Percentiles rank a stretch among this genome's conserved stretches.
Conservation (phyloP, 2,797 vertebrate species). For the Phalanger gymnotis region DNA sequence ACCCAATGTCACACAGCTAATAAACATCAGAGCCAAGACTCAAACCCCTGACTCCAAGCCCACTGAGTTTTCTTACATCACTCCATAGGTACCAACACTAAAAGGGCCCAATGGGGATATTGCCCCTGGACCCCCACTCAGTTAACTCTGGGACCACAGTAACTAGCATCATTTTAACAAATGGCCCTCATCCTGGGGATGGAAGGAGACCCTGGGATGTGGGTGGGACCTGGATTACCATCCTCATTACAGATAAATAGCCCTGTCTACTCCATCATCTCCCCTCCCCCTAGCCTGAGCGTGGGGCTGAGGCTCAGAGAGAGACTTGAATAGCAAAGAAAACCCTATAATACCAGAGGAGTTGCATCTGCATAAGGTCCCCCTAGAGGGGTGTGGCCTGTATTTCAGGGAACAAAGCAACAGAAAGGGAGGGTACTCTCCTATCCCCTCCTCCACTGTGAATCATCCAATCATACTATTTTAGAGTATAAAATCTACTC, state of each 20-base stretch:
- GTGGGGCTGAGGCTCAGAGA: not conserved
- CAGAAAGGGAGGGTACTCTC: not conserved
- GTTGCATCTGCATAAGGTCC: constrained; percentile 3
- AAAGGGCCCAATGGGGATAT: not conserved
- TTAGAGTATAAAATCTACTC: not conserved
- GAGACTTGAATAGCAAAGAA: not conserved
- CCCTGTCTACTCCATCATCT: not conserved
- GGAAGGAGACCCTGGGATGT: not conserved
- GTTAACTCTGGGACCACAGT: not conserved
- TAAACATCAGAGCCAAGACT: not conserved
- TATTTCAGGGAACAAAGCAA: not conserved
- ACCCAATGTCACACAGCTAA: not conserved
- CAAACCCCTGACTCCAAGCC: not conserved
- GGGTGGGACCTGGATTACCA: not conserved
- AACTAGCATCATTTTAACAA: not conserved
- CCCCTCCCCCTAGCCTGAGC: not conserved
- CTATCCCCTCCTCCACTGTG: not conserved
- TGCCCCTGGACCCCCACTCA: not conserved
- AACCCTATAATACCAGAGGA: constrained; percentile 4
- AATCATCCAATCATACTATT: not conserved
- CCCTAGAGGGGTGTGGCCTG: not conserved
- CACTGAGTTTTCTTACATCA: not conserved
- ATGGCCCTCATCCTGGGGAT: not conserved
- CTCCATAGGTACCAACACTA: not conserved
- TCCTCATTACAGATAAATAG: not conserved